These are phyloP conservation scores for Eurystomus gularis DNA, from an alignment of 2,113 vertebrate species.

Conservation along the genomic window DNA sequence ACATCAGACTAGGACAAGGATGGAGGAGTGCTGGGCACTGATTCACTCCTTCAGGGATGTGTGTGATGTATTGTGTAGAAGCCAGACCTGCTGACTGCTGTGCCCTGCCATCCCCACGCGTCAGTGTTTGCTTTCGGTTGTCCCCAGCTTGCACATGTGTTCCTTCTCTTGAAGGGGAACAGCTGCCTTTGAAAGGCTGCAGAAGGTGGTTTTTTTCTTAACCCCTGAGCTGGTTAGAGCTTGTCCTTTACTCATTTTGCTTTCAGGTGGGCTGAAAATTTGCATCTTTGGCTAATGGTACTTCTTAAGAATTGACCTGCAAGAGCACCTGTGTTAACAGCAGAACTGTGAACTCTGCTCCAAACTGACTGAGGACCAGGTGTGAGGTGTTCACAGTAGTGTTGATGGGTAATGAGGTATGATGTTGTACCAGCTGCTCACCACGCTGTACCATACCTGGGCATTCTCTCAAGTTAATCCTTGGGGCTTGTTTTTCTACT, in stretches of 20 bases:
- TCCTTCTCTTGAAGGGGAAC: neutral
- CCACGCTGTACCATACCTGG: neutral
- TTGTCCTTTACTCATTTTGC: neutral
- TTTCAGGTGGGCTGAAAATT: neutral
- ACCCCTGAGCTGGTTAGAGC: neutral
- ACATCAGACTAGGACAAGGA: neutral
- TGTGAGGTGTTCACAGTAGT: neutral
- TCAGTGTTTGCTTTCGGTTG: neutral
- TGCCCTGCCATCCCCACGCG: neutral
- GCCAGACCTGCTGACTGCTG: neutral
- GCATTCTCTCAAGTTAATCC: neutral
- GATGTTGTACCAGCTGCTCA: neutral
- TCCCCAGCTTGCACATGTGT: accelerated
- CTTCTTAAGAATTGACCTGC: neutral
- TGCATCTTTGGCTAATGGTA: neutral
- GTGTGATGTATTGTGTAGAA: neutral
- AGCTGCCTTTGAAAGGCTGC: neutral
- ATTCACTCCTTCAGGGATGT: neutral
- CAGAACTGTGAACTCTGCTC: neutral
- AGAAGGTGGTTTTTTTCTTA: neutral
- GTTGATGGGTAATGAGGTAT: neutral
- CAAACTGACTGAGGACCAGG: neutral
- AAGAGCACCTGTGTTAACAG: neutral
- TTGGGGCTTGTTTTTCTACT: neutral
- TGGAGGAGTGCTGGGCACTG: neutral